phyloP scores from a whole-genome alignment of 2,797 vertebrate genomes.

The Bryconaethiops microstoma region DNA sequence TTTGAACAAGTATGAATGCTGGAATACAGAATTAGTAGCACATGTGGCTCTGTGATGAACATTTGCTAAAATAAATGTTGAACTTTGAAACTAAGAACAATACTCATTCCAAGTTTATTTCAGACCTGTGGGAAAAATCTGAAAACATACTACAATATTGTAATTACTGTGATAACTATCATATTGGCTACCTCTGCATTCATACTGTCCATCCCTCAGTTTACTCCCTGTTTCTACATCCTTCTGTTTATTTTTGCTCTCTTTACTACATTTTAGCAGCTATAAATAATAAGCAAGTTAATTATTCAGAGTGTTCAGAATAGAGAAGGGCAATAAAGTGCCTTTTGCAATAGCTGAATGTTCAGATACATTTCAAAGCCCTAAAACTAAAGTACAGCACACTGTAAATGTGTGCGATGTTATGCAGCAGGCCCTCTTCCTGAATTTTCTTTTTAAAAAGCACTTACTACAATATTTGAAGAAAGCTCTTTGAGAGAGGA shows the following conservation, averaged over 20 bases:
- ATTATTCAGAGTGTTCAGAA: background rate
- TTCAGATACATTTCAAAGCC: background rate
- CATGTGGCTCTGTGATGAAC: too few relatives aligned
- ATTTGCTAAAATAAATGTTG: too few relatives aligned
- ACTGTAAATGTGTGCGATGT: background rate
- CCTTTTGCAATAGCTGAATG: background rate
- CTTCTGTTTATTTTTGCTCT: constrained; percentile 10
- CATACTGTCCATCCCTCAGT: background rate
- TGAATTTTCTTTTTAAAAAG: constrained; percentile 33
- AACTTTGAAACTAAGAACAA: too few relatives aligned
- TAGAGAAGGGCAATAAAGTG: background rate
- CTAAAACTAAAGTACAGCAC: background rate
- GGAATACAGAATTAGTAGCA: too few relatives aligned
- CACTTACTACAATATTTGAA: constrained; percentile 31
- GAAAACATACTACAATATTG: background rate
- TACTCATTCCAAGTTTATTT: too few relatives aligned
- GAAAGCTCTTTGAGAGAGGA: constrained; percentile 16
- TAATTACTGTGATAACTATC: background rate
- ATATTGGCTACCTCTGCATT: too few relatives aligned
- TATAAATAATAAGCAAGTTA: constrained; percentile 32
- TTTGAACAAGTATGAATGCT: background rate
- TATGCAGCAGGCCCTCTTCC: background rate
- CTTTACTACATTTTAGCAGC: too few relatives aligned
- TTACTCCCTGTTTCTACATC: constrained; percentile 49
- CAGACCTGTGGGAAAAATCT: background rate